phyloP scores from a whole-genome alignment of 2,888 invertebrate genomes.

The Cartodere bifasciata region DNA sequence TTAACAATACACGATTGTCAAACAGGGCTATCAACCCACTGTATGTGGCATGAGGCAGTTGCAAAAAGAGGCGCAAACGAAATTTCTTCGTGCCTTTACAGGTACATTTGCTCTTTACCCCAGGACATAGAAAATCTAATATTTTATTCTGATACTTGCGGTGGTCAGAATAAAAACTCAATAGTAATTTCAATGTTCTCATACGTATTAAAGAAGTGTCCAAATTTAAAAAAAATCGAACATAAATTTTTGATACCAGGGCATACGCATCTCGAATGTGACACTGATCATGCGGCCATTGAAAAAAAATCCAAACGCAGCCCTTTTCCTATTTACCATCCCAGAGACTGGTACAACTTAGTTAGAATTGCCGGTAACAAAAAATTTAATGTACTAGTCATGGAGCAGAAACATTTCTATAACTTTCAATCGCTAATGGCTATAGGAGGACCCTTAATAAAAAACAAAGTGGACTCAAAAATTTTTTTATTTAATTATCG shows the following conservation, averaged over 20 bases:
- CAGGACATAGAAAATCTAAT: conserved; percentile 2
- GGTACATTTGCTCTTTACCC: conserved; percentile 5
- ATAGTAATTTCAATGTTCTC: conserved; percentile 7
- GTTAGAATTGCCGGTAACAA: conserved; percentile 5
- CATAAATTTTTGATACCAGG: conserved; percentile 14
- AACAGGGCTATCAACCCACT: conserved; percentile 17
- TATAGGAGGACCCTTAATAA: too few species aligned
- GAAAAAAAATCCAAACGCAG: conserved; percentile 12
- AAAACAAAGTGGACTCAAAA: too few species aligned
- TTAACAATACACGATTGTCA: conserved; percentile 18
- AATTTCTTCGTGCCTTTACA: conserved; percentile 16
- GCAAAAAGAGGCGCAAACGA: conserved; percentile 20
- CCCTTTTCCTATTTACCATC: conserved; percentile 10
- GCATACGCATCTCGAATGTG: conserved; percentile 14
- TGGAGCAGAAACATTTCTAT: background rate
- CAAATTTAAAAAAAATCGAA: conserved; percentile 4
- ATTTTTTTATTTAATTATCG: too few species aligned
- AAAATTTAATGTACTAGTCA: conserved; percentile 1
- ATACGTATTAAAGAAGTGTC: background rate
- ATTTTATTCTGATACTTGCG: conserved; percentile 13
- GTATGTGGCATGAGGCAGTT: conserved; percentile 23
- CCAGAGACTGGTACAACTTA: conserved; percentile 13
- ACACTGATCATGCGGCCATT: conserved; percentile 13
- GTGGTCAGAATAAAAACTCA: conserved; percentile 15
- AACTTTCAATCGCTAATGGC: background rate